Base-by-base conservation (phyloP, 2,888 invertebrate species). In the Lumbricus terrestris region DNA sequence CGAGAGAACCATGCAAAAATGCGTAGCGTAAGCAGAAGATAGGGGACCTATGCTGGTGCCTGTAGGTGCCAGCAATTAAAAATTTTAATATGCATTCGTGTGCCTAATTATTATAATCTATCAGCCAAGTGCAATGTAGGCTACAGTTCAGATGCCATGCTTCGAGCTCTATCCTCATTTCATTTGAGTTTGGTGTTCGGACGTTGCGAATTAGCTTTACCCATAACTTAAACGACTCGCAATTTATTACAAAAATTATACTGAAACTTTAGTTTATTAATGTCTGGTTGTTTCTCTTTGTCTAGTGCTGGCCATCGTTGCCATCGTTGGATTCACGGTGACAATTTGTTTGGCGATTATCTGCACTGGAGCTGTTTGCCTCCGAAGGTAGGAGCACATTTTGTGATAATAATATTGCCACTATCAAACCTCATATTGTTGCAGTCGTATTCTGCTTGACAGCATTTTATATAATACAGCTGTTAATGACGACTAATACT, bases 321-420 rank as follows among this genome's bases (percentile, higher is more conserved):
- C 35, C 35, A 37, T 85, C 35, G 85, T 29, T 23, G 85, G 85
- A 85, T 35, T 85, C 18, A 37, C 37, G 16, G 18, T 85, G 37
- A 42, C 85, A 33, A 83, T 88, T 40, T 90, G 90, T 42, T n/a
- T 37, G 20, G 16, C 85, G 16, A 90, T 90, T 85, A 42, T 90
- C 20, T 85, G 85, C 88, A 40, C 42, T 16, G 90, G 90, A 42
- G 42, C 85, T 40, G 82, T 88, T 15, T 90, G 90, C 47, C 47
- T 90, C 18, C 82, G 40, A 88, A 38, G 88, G 90, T 90, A n/a
- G 29, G 69, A n/a, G 29, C 54, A 16, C 23, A 54, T n/a, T n/a
- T 6, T 13, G 29, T 29, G 15, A 40, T n/a, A n/a, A n/a, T n/a
- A n/a, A n/a, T 23, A 29, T 29, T 29, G 47, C 54, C 23, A 54